phyloP scores from a whole-genome alignment of 2,888 invertebrate genomes.

The Dasypogon diadema region DNA sequence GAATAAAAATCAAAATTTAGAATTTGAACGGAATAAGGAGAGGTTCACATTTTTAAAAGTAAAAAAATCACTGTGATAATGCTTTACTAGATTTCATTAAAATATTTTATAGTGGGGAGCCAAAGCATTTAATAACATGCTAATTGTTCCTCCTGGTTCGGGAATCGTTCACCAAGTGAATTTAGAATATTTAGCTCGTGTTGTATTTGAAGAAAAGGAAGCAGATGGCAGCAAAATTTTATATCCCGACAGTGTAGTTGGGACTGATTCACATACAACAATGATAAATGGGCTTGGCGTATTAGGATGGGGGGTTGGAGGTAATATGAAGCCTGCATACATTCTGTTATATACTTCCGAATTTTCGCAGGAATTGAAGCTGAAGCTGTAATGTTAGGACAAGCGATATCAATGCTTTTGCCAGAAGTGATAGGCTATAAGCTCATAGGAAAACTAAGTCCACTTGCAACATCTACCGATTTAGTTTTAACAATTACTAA shows the following conservation, averaged over 20 bases:
- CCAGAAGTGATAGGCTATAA: slow-evolving; percentile 97
- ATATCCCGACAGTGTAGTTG: slow-evolving; percentile 93
- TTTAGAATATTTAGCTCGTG: slow-evolving; percentile 91
- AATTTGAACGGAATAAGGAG: slow-evolving; percentile 95
- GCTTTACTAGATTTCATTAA: neutral
- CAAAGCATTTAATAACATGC: slow-evolving; percentile 93
- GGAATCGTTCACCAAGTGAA: slow-evolving; percentile 99
- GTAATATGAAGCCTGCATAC: slow-evolving; percentile 63
- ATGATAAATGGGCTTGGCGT: slow-evolving; percentile 99
- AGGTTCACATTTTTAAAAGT: slow-evolving; percentile 95
- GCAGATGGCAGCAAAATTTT: slow-evolving; percentile 69
- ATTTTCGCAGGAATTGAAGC: slow-evolving; percentile 87
- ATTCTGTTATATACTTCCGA: neutral
- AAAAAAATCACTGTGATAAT: neutral
- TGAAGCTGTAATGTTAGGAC: slow-evolving; percentile 98
- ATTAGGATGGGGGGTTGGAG: slow-evolving; percentile 96
- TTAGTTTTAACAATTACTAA: slow-evolving; percentile 97
- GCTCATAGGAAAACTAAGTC: slow-evolving; percentile 82
- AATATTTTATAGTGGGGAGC: slow-evolving; percentile 88
- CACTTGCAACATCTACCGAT: slow-evolving; percentile 94
- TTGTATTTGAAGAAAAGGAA: slow-evolving; percentile 81
- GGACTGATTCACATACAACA: slow-evolving; percentile 98
- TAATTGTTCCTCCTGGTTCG: slow-evolving; percentile 97
- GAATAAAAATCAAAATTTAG: slow-evolving; percentile 91
- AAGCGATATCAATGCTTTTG: slow-evolving; percentile 95